Evolutionary conservation across 2,888 invertebrate species (phyloP), one percentile per base, ranked within the genome.

Genomic region (Formica aserva): DNA sequence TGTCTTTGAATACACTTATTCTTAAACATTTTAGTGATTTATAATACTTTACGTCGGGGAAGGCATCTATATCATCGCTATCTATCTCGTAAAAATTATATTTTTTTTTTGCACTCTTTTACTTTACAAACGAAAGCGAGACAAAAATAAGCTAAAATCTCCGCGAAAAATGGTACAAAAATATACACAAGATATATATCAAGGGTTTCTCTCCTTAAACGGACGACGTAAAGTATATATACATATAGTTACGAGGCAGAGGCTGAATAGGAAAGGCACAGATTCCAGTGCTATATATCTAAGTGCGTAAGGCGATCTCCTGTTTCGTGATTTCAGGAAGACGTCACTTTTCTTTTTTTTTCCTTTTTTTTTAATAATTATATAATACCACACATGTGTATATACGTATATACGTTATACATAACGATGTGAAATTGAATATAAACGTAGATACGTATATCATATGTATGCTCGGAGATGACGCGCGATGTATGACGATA

Each of bases 251-350:
- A 76, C 26, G 48, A 60, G 92, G 89, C 91, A 91, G 48, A 52
- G 92, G 90, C 86, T 91, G 90, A 89, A 89, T 89, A 89, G 91
- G 89, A 92, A 93, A 94, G 94, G 94, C 94, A 93, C 93, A 90
- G 92, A 91, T 91, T 90, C 84, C 77, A 83, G 92, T 90, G 91
- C 91, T 92, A 92, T n/a, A 48, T 84, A 83, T 84, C 86, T 91
- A 87, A 89, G 89, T 88, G 90, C 88, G 84, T 89, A 91, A 92
- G 92, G 92, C 91, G 90, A 90, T 84, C 87, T 85, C 90, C 88
- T 91, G 89, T 80, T 85, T 87, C 29, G 66, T 86, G 82, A 87
- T 87, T 81, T 89, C 87, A 90, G 92, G 92, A 92, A 92, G 92
- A 92, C 92, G 88, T 89, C 89, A 81, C 82, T 85, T 85, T 87